Evolutionary conservation across 2,797 vertebrate species (phyloP).

Genomic region (Masticophis lateralis): DNA sequence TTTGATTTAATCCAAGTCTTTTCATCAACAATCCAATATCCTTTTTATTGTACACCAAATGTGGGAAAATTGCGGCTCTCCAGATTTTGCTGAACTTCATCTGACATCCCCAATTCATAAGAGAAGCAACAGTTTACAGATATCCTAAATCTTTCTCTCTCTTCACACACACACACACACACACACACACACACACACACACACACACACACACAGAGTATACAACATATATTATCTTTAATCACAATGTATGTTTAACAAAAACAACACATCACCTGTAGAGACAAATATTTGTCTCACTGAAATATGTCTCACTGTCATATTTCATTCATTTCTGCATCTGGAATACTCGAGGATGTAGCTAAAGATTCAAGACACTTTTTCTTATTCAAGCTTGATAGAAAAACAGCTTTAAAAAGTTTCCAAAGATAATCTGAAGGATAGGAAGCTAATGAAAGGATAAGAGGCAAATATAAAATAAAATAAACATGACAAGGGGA

Average conservation of each 20-base stretch:
- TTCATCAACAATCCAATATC: neutral
- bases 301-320: neutral
- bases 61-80: too few species aligned
- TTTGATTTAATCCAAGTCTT: neutral
- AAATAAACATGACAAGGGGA: neutral
- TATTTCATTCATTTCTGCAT: neutral
- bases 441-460: neutral
- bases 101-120: neutral
- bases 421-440: slow-evolving; percentile 20
- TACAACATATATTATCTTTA: neutral
- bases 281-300: neutral
- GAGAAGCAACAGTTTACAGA: neutral
- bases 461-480: neutral
- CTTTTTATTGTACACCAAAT: neutral
- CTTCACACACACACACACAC: neutral
- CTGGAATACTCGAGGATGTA: neutral
- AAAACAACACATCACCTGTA: neutral
- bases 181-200: neutral
- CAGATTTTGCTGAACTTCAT: neutral
- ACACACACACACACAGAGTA: neutral
- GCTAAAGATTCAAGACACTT: neutral
- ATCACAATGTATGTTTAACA: neutral
- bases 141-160: neutral
- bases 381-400: neutral
- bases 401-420: neutral